Evolutionary conservation across 2,113 vertebrate species (phyloP).

Genomic region (Phasianus colchicus): DNA sequence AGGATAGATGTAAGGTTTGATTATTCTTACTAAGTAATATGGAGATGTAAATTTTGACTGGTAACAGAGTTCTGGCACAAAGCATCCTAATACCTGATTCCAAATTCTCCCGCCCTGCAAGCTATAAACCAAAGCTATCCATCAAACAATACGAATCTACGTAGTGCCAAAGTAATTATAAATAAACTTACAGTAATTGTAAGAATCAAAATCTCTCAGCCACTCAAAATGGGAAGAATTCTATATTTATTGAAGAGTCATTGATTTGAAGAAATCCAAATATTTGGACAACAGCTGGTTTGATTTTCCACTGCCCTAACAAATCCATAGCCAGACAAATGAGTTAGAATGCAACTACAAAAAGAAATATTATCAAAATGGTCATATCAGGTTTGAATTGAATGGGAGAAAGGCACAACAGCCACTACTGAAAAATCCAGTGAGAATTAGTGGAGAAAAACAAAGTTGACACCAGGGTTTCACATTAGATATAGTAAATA

Average conservation of each 20-base stretch:
- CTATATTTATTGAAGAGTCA: not conserved
- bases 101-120: rapidly evolving
- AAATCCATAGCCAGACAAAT: not conserved
- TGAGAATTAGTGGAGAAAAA: not conserved
- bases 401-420: not conserved
- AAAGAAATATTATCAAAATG: not conserved
- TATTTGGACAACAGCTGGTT: not conserved
- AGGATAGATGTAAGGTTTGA: not conserved
- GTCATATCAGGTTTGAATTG: not conserved
- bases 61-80: not conserved
- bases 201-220: not conserved
- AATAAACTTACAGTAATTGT: not conserved
- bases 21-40: not conserved
- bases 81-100: not conserved
- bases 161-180: not conserved
- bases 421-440: not conserved
- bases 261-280: not conserved
- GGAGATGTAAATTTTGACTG: not conserved
- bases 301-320: not conserved
- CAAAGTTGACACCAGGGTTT: not conserved
- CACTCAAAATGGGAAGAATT: slow-evolving; percentile 4
- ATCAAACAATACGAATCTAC: not conserved
- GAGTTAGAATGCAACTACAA: not conserved
- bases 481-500: not conserved
- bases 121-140: not conserved